These are phyloP conservation scores for Orthosia incerta DNA, from an alignment of 2,888 invertebrate species.

Conservation along the genomic window DNA sequence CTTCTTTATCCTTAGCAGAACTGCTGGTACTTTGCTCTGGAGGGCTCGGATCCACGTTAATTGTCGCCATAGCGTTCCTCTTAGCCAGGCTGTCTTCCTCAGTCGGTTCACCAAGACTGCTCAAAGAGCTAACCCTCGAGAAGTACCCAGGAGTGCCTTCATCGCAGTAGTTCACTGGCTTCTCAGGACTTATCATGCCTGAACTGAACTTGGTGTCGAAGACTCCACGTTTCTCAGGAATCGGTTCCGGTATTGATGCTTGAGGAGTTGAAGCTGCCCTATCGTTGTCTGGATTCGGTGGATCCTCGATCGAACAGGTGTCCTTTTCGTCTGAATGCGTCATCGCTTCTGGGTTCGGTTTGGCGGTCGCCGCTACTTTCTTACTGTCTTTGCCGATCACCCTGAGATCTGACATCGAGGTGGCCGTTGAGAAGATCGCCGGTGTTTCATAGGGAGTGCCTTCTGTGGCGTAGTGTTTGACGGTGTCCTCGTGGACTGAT, in stretches of 20 bases:
- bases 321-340: slow-evolving; percentile 89
- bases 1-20: slow-evolving; percentile 87
- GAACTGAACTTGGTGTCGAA: slow-evolving; percentile 92
- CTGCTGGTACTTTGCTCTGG: slow-evolving; percentile 79
- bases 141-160: slow-evolving; percentile 96
- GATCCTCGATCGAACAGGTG: slow-evolving; percentile 88
- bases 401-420: slow-evolving; percentile 96
- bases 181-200: slow-evolving; percentile 94
- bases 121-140: slow-evolving; percentile 92
- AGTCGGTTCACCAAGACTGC: slow-evolving; percentile 91
- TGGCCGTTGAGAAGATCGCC: slow-evolving; percentile 96
- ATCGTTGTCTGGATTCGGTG: slow-evolving; percentile 87
- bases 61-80: slow-evolving; percentile 86
- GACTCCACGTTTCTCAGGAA: slow-evolving; percentile 78
- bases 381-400: slow-evolving; percentile 88
- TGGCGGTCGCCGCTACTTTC: slow-evolving; percentile 78
- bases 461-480: slow-evolving; percentile 98
- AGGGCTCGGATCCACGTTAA: slow-evolving; percentile 81
- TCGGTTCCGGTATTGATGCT: slow-evolving; percentile 70
- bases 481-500: slow-evolving; percentile 94
- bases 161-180: slow-evolving; percentile 96
- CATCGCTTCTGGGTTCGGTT: slow-evolving; percentile 87
- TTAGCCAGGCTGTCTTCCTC: slow-evolving; percentile 86
- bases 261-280: slow-evolving; percentile 82
- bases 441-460: slow-evolving; percentile 96